Conservation (phyloP, 2,113 vertebrate species). For the Numenius arquata region DNA sequence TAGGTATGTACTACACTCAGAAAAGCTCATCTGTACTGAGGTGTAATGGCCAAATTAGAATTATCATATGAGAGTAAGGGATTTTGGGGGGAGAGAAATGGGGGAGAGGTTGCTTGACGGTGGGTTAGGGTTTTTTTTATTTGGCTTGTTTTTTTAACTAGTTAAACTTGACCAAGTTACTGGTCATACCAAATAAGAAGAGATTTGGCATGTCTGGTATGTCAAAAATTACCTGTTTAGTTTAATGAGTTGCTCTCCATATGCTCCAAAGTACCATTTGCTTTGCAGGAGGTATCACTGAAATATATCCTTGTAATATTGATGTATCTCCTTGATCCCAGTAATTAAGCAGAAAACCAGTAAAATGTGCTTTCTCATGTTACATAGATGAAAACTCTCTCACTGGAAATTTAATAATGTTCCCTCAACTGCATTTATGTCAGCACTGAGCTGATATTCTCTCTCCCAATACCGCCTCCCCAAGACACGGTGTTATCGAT, state of each 20-base stretch:
- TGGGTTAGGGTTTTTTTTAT: rapidly evolving
- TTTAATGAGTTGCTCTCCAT: not conserved
- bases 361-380: not conserved
- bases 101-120: not conserved
- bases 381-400: not conserved
- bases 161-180: not conserved
- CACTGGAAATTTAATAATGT: not conserved
- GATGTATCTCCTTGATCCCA: not conserved
- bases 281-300: not conserved
- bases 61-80: not conserved
- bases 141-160: not conserved
- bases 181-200: not conserved
- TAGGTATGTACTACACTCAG: not conserved
- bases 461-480: not conserved
- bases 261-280: not conserved
- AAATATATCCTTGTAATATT: not conserved
- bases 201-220: not conserved
- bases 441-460: not conserved
- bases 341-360: not conserved
- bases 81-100: too few species aligned
- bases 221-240: not conserved
- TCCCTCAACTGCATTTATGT: not conserved
- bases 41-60: not conserved
- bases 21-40: not conserved
- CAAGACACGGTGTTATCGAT: not conserved